phyloP scores from a whole-genome alignment of 2,888 invertebrate species.

The Aleiodes testaceus region DNA sequence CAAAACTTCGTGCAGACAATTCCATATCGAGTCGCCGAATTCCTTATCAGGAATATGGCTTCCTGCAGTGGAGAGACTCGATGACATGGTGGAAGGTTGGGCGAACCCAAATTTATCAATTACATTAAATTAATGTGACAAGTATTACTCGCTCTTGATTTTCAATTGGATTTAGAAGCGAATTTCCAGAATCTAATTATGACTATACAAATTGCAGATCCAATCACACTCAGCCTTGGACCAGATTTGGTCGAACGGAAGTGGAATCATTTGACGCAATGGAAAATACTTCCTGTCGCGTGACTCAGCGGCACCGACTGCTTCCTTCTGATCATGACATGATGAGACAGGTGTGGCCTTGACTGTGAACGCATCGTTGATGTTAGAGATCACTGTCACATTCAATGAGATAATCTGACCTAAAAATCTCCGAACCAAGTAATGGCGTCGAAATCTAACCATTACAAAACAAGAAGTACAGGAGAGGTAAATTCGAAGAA shows the following conservation, averaged over 20 bases:
- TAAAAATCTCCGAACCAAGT: neutral
- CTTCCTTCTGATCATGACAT: constrained; percentile 14
- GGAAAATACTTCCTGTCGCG: constrained; percentile 50
- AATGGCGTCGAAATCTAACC: neutral
- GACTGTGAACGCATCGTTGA: neutral
- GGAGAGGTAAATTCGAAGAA: no score
- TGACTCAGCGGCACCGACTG: constrained; percentile 59
- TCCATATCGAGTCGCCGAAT: neutral
- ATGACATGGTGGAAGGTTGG: neutral
- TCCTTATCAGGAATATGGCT: constrained; percentile 11
- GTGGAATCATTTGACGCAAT: constrained; percentile 42
- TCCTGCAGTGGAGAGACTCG: constrained; percentile 15
- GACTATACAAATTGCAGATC: constrained; percentile 51
- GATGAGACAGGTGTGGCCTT: constrained; percentile 6
- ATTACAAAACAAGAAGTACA: neutral
- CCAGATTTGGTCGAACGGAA: constrained; percentile 60
- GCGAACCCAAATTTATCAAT: no score
- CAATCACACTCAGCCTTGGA: constrained; percentile 58
- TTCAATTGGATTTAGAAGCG: no score
- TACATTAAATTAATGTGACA: no score
- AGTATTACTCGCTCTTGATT: no score
- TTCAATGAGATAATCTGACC: neutral
- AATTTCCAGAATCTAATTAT: no score
- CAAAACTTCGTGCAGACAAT: neutral
- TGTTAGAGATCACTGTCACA: neutral